phyloP scores from a whole-genome alignment of 2,797 vertebrate genomes.

The Momotus momota region DNA sequence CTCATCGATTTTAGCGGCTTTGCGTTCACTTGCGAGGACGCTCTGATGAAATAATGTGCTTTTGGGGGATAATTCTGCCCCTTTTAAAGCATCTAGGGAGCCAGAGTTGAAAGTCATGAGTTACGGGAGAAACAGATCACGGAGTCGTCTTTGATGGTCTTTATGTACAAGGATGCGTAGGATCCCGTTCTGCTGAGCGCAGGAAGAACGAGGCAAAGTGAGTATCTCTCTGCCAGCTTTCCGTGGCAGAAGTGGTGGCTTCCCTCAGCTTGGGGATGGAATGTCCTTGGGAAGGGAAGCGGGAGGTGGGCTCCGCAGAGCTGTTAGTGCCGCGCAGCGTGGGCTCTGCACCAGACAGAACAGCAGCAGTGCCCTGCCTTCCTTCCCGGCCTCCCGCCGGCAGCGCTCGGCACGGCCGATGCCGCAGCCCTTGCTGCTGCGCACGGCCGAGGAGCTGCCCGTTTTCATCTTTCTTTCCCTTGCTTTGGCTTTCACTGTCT shows the following conservation, averaged over 20 bases:
- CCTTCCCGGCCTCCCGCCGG: not conserved
- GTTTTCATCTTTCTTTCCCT: not conserved
- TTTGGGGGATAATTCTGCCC: not conserved
- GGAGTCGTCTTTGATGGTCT: not conserved
- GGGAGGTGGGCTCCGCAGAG: not conserved
- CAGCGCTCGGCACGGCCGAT: accelerated
- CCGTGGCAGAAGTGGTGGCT: not conserved
- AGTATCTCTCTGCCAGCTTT: not conserved
- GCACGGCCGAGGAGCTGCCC: not conserved
- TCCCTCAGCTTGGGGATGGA: not conserved
- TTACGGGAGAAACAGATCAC: not conserved
- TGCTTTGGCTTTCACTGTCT: not conserved
- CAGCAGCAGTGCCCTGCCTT: not conserved
- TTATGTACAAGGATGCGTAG: accelerated
- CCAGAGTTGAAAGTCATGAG: not conserved
- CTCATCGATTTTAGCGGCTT: slow-evolving; percentile 1
- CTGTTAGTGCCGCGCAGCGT: not conserved
- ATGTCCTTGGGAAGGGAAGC: not conserved
- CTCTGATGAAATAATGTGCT: not conserved
- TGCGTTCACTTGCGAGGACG: not conserved
- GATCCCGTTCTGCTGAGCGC: accelerated
- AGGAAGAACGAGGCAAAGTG: not conserved
- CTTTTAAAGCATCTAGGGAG: not conserved
- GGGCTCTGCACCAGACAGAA: not conserved
- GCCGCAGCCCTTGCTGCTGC: not conserved